Conservation (phyloP, 2,797 vertebrate genomes). For the Manis pentadactyla region DNA sequence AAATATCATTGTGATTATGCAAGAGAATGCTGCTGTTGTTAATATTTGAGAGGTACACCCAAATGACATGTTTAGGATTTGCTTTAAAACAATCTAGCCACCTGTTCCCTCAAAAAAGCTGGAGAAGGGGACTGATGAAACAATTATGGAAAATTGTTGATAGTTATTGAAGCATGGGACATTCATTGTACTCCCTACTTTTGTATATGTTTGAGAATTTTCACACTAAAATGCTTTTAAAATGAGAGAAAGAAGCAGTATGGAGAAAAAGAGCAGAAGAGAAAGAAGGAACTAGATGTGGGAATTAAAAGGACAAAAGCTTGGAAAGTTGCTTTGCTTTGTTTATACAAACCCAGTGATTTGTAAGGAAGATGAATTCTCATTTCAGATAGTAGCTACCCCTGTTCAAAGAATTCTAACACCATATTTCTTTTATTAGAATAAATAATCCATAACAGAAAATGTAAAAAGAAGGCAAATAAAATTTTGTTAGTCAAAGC, state of each 20-base stretch:
- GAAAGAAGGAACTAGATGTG: neutral
- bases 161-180: neutral
- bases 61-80: slow-evolving; percentile 53
- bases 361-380: slow-evolving; percentile 58
- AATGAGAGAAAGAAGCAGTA: neutral
- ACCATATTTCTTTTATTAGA: slow-evolving; percentile 52
- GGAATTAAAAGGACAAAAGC: slow-evolving; percentile 42
- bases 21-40: neutral
- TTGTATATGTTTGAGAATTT: slow-evolving; percentile 47
- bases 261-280: slow-evolving; percentile 37
- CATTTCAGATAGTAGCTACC: slow-evolving; percentile 52
- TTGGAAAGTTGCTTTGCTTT: slow-evolving; percentile 63
- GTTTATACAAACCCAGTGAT: slow-evolving; percentile 61
- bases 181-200: neutral
- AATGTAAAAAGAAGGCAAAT: slow-evolving; percentile 48
- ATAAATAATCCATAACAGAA: slow-evolving; percentile 55
- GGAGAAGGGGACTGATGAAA: neutral
- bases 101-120: neutral
- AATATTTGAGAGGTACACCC: slow-evolving; percentile 45
- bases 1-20: slow-evolving; percentile 3
- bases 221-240: slow-evolving; percentile 48
- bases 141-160: neutral
- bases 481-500: slow-evolving; percentile 63
- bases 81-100: slow-evolving; percentile 37
- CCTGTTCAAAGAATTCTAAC: slow-evolving; percentile 49